These are phyloP conservation scores for Verasper variegatus DNA, from an alignment of 2,113 vertebrate genomes.

Conservation along the genomic window DNA sequence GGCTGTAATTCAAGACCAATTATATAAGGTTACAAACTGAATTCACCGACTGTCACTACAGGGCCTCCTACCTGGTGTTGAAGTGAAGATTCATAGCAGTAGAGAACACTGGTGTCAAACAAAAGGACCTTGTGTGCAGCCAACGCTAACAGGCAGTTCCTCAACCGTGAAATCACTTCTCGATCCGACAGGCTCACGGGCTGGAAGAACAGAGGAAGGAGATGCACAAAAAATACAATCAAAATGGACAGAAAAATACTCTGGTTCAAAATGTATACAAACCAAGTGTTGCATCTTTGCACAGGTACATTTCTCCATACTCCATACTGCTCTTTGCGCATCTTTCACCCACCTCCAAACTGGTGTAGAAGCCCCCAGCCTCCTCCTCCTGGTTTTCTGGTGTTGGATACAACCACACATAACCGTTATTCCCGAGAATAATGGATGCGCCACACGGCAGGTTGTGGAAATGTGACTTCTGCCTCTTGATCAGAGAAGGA, in stretches of 20 bases:
- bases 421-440: conserved; percentile 96
- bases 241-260: not conserved
- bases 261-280: not conserved
- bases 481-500: conserved; percentile 93
- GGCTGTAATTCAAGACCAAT: not conserved
- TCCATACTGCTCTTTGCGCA: not conserved
- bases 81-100: conserved; percentile 95
- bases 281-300: not conserved
- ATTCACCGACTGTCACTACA: not conserved
- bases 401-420: conserved; percentile 95
- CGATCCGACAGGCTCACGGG: conserved; percentile 88
- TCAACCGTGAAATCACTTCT: conserved; percentile 95
- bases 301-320: not conserved
- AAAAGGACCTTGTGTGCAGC: conserved; percentile 89
- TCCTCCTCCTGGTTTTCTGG: conserved; percentile 89
- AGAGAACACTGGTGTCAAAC: conserved; percentile 95
- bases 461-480: conserved; percentile 98
- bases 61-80: conserved; percentile 86
- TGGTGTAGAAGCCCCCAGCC: conserved; percentile 89
- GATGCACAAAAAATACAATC: not conserved
- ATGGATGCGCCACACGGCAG: conserved; percentile 93
- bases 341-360: conserved; percentile 85
- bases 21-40: not conserved
- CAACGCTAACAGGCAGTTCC: conserved; percentile 92
- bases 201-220: conserved; percentile 69